These are phyloP conservation scores for Drosophila aff. DNA, from an alignment of 1,140 invertebrate genomes.

Conservation along the genomic window DNA sequence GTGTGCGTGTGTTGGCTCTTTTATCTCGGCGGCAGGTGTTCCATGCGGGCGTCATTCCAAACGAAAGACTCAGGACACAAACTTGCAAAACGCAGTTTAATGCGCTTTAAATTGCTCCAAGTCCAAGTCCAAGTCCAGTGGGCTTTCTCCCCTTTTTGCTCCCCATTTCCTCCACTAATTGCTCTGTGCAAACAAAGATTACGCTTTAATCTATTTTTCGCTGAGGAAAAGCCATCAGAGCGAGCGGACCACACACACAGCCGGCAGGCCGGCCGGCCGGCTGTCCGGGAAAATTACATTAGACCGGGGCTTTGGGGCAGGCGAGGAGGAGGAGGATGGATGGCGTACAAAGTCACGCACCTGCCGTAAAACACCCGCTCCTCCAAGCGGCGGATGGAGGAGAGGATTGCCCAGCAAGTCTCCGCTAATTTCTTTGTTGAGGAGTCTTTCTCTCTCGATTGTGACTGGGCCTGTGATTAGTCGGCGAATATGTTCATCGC, in stretches of 20 bases:
- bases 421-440: conserved; percentile 83
- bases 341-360: conserved; percentile 47
- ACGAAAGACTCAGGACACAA: conserved; percentile 70
- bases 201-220: conserved; percentile 82
- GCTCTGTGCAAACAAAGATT: conserved; percentile 81
- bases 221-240: conserved; percentile 42
- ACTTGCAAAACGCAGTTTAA: conserved; percentile 78
- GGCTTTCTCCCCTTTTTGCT: conserved; percentile 6
- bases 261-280: background rate
- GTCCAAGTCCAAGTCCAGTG: conserved; percentile 15
- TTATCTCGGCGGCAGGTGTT: conserved; percentile 57
- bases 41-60: conserved; percentile 23
- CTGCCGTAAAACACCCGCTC: conserved; percentile 32
- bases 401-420: conserved; percentile 12
- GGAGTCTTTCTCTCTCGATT: conserved; percentile 61
- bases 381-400: background rate
- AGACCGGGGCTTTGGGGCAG: conserved; percentile 42
- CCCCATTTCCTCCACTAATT: conserved; percentile 51
- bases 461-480: conserved; percentile 76
- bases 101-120: conserved; percentile 78
- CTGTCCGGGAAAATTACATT: conserved; percentile 72
- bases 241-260: conserved; percentile 65
- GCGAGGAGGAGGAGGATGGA: too few relatives aligned
- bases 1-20: conserved; percentile 2
- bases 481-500: conserved; percentile 78